phyloP scores from a whole-genome alignment of 1,140 invertebrate species.

The Drosophila quadrilineata region DNA sequence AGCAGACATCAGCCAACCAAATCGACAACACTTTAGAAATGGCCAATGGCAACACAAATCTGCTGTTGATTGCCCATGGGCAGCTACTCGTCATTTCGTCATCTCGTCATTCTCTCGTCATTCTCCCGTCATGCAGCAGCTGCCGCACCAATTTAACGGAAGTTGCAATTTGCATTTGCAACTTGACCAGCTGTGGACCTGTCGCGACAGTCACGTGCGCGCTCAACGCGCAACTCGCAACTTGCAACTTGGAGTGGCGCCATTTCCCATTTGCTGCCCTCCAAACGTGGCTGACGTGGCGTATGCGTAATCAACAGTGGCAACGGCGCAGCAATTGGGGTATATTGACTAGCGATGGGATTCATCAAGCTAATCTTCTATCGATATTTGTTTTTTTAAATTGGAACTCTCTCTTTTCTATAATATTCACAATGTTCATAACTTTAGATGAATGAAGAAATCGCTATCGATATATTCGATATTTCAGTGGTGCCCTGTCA shows the following conservation, averaged over 20 bases:
- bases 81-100: conserved; percentile 38
- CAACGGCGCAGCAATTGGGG: neutral
- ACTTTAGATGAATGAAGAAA: no score
- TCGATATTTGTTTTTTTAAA: no score
- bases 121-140: neutral
- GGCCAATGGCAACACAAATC: neutral
- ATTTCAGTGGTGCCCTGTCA: no score
- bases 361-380: no score
- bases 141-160: conserved; percentile 61
- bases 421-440: no score
- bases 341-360: neutral
- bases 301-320: conserved; percentile 34
- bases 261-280: conserved; percentile 66
- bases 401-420: no score
- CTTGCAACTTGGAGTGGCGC: conserved; percentile 37
- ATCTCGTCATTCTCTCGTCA: no score
- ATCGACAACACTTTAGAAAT: neutral
- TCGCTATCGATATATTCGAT: no score
- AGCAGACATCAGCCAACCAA: neutral
- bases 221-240: neutral
- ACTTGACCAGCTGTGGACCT: conserved; percentile 53
- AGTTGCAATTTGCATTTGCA: conserved; percentile 76
- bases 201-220: conserved; percentile 29
- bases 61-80: conserved; percentile 10
- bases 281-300: conserved; percentile 30